phyloP scores from a whole-genome alignment of 2,888 invertebrate genomes.

The Microctonus hyperodae region DNA sequence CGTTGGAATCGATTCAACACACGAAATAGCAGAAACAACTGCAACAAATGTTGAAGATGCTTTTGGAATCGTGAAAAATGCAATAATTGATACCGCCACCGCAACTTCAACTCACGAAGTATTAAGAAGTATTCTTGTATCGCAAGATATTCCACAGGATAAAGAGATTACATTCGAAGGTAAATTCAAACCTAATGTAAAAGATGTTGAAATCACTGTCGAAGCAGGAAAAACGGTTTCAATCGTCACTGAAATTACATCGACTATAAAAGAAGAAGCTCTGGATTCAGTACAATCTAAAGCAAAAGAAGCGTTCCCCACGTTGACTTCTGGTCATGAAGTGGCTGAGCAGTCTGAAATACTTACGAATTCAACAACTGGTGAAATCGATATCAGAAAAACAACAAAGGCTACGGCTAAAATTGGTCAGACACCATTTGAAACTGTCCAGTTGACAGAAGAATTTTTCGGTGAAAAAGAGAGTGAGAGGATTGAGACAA shows the following conservation, averaged over 20 bases:
- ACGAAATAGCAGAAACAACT: constrained; percentile 63
- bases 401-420: constrained; percentile 56
- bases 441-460: constrained; percentile 62
- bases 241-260: constrained; percentile 64
- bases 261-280: constrained; percentile 64
- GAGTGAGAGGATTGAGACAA: constrained; percentile 53
- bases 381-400: constrained; percentile 55
- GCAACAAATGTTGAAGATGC: constrained; percentile 59
- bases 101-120: constrained; percentile 45
- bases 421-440: constrained; percentile 61
- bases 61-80: constrained; percentile 38
- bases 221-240: constrained; percentile 62
- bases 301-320: constrained; percentile 38
- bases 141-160: constrained; percentile 55
- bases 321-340: constrained; percentile 57
- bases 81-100: constrained; percentile 43
- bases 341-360: constrained; percentile 65
- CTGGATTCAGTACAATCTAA: constrained; percentile 55
- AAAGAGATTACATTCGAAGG: constrained; percentile 59
- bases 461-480: constrained; percentile 64
- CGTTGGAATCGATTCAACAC: constrained; percentile 46
- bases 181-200: constrained; percentile 56
- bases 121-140: constrained; percentile 52
- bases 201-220: constrained; percentile 61
- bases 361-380: constrained; percentile 59